Conservation (phyloP, 1,140 invertebrate genomes). For the Formica selysi region DNA sequence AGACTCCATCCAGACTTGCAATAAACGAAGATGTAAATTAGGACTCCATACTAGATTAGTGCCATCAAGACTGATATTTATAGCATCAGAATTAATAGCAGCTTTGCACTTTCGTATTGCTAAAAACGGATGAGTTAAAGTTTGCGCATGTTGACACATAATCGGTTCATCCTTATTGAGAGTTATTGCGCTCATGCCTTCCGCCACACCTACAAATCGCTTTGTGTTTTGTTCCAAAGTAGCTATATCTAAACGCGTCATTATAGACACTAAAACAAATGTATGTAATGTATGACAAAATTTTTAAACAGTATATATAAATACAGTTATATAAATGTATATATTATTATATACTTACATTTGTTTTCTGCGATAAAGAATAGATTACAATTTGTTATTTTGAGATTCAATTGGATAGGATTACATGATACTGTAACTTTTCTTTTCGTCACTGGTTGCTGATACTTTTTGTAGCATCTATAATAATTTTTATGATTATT, state of each 20-base stretch:
- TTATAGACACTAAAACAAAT: conserved; percentile 86
- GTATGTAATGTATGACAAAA: conserved; percentile 16
- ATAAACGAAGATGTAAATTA: conserved; percentile 84
- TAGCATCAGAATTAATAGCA: conserved; percentile 76
- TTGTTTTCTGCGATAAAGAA: conserved; percentile 89
- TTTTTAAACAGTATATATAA: not conserved
- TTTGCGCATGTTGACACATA: conserved; percentile 82
- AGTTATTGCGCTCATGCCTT: conserved; percentile 84
- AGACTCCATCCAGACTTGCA: conserved; percentile 84
- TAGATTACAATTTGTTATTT: conserved; percentile 88
- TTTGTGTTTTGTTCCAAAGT: conserved; percentile 85
- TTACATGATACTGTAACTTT: conserved; percentile 70
- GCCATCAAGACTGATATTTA: conserved; percentile 83
- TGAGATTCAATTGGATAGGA: conserved; percentile 85
- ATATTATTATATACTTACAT: conserved; percentile 83
- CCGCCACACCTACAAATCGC: conserved; percentile 81
- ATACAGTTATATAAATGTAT: not conserved
- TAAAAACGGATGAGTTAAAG: conserved; percentile 82
- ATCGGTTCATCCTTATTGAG: conserved; percentile 83
- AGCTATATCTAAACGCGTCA: conserved; percentile 87
- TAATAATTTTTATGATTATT: conserved; percentile 58
- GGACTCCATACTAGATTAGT: conserved; percentile 84
- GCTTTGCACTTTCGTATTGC: conserved; percentile 84
- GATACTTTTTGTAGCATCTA: conserved; percentile 85
- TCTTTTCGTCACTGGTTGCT: conserved; percentile 61